Evolutionary conservation across 2,113 vertebrate species (phyloP), one percentile per base, ranked within the genome.

Genomic region (Narcine bancroftii): DNA sequence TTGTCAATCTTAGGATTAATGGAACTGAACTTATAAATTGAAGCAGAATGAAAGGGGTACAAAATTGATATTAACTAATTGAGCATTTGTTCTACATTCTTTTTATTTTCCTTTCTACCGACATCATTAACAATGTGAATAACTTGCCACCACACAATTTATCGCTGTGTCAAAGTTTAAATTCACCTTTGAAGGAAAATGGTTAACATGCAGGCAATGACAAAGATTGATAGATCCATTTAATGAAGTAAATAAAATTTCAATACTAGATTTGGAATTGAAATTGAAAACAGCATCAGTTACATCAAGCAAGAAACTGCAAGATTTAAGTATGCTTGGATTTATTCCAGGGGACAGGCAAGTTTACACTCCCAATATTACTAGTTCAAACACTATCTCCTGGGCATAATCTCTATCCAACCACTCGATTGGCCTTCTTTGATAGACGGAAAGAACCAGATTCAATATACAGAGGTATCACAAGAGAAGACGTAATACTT

Each of bases 241-340:
- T 75, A 79, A 79, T 79, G 42, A 47, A 79, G 24, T 79, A 60
- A 85, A 36, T n/a, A 85, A 85, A 56, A 17, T 85, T 56, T 60
- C 50, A 85, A 60, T 85, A 17, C n/a, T 17, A 56, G 81, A 85
- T 56, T 39, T 60, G 81, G 81, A 85, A 85, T 36, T 60, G 33
- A 85, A 36, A 36, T 17, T 36, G 56, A 56, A 56, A 85, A 53
- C 50, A 29, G 24, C 6, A 63, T 60, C 33, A 60, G 17, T 60
- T 60, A n/a, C 53, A 85, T 87, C n/a, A 36, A 17, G 60, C n/a
- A n/a, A n/a, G 81, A 69, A 69, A 0, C 53, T 7, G n/a, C 5
- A 11, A 33, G 50, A 53, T 69, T 45, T 7, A 53, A 29, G 79
- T n/a, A 0, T 2, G 53, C 6, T 45, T 26, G 53, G 29, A n/a